Evolutionary conservation across 2,113 vertebrate genomes (phyloP).

Genomic region (Sorex fumeus): DNA sequence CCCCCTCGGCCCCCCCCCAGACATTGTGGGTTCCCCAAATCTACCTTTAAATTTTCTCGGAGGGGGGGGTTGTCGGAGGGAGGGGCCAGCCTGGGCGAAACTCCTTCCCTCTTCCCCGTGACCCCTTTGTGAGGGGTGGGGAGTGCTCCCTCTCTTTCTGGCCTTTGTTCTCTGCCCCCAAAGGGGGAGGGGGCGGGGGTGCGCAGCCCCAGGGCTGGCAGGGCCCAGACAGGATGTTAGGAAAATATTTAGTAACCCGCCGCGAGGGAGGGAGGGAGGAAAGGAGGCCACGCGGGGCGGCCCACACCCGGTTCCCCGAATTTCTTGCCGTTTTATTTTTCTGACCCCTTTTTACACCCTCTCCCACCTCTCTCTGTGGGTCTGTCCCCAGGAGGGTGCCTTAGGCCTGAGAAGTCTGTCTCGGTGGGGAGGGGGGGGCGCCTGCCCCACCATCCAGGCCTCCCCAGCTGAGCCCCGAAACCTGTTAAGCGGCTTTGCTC

Average conservation of each 20-base stretch:
- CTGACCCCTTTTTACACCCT: background rate
- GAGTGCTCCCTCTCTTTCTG: conserved; percentile 21
- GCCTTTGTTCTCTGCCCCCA: conserved; percentile 76
- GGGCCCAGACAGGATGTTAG: conserved; percentile 76
- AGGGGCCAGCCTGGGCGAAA: too few species aligned
- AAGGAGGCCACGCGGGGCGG: conserved; percentile 46
- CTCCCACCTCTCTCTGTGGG: conserved; percentile 50
- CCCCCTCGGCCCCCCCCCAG: background rate
- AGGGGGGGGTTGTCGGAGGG: background rate
- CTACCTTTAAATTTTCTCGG: background rate
- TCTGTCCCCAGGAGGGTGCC: conserved; percentile 72
- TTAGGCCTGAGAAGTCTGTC: conserved; percentile 61
- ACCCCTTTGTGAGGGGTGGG: conserved; percentile 24
- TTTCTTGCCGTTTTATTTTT: background rate
- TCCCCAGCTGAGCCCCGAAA: conserved; percentile 19
- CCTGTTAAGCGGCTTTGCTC: conserved; percentile 49
- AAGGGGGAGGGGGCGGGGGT: conserved; percentile 36
- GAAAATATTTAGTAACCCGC: conserved; percentile 71
- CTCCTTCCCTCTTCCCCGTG: conserved; percentile 28
- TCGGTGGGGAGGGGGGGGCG: conserved; percentile 60
- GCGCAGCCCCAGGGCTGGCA: conserved; percentile 2
- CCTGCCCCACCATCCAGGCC: conserved; percentile 8
- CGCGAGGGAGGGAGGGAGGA: background rate
- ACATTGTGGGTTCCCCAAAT: background rate
- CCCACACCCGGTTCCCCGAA: conserved; percentile 35